Percentiles rank a stretch among this genome's conserved stretches.
Evolutionary conservation across 2,888 invertebrate species (phyloP).

Genomic region (Parascotia fuliginaria): DNA sequence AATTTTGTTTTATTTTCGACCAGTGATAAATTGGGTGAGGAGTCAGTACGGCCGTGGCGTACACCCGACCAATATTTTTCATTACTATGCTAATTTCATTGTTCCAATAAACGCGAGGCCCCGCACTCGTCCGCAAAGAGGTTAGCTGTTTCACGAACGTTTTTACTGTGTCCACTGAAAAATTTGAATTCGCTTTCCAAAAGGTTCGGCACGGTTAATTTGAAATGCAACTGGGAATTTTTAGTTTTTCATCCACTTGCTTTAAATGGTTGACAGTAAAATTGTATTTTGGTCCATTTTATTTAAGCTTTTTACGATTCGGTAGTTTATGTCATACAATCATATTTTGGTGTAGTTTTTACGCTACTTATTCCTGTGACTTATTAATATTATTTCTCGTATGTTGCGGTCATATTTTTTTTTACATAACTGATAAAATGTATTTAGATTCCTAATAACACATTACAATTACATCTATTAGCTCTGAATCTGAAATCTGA

Average conservation of each 20-base stretch:
- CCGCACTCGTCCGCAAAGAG: conserved; percentile 72
- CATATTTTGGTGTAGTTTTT: too few species aligned
- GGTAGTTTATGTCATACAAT: conserved; percentile 27
- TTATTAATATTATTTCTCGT: too few species aligned
- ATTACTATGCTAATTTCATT: conserved; percentile 85
- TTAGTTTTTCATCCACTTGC: conserved; percentile 58
- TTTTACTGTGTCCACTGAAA: conserved; percentile 77
- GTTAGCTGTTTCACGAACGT: conserved; percentile 74
- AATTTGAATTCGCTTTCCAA: conserved; percentile 76
- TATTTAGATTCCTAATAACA: too few species aligned
- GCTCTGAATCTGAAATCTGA: too few species aligned
- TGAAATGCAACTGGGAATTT: conserved; percentile 77
- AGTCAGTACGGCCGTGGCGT: conserved; percentile 52
- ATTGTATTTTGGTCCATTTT: conserved; percentile 52
- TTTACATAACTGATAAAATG: too few species aligned
- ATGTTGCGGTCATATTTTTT: too few species aligned
- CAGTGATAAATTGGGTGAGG: conserved; percentile 66
- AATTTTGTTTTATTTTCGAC: conserved; percentile 62
- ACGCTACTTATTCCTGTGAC: too few species aligned
- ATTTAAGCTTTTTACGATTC: conserved; percentile 45
- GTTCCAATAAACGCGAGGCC: conserved; percentile 77
- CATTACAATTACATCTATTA: too few species aligned
- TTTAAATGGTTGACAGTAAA: conserved; percentile 58
- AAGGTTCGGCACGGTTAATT: conserved; percentile 73
- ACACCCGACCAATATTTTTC: conserved; percentile 80